A percentile compares a stretch with the other conserved stretches of the same genome.
phyloP scores from a whole-genome alignment of 53 echinoderm and acorn worm species.

The Zoroaster sp. region DNA sequence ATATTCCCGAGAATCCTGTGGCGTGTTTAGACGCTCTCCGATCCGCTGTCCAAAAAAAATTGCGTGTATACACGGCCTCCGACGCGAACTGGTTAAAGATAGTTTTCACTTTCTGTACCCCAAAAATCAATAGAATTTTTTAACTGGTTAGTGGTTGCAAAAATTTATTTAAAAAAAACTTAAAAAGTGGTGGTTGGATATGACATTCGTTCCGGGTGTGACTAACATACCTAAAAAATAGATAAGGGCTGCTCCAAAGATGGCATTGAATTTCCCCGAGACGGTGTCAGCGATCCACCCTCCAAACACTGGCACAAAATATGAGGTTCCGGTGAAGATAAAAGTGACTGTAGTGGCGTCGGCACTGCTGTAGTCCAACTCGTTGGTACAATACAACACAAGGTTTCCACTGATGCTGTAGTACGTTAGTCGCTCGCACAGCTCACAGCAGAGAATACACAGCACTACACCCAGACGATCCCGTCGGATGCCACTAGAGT shows the following conservation, averaged over 20 bases:
- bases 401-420: conserved; percentile 89
- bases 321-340: conserved; percentile 87
- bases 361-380: conserved; percentile 56
- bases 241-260: conserved; percentile 77
- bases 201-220: neutral
- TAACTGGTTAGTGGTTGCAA: no score
- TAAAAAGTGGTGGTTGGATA: no score
- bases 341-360: conserved; percentile 66
- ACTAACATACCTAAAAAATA: conserved; percentile 74
- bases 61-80: no score
- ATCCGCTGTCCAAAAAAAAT: no score
- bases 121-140: no score
- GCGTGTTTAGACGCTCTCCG: no score
- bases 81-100: no score
- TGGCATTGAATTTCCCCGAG: conserved; percentile 90
- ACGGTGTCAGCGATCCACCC: conserved; percentile 89
- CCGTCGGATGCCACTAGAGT: neutral
- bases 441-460: conserved; percentile 85
- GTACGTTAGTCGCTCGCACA: conserved; percentile 94
- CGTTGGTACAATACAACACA: conserved; percentile 84
- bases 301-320: conserved; percentile 88
- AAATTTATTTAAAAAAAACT: no score
- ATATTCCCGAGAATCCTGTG: no score
- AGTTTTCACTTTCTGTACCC: no score
- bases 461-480: conserved; percentile 64